A percentile compares a stretch with the other conserved stretches of the same genome.
These are phyloP conservation scores for Pachyuromys duprasi DNA, from an alignment of 2,797 vertebrate species.

Conservation along the genomic window DNA sequence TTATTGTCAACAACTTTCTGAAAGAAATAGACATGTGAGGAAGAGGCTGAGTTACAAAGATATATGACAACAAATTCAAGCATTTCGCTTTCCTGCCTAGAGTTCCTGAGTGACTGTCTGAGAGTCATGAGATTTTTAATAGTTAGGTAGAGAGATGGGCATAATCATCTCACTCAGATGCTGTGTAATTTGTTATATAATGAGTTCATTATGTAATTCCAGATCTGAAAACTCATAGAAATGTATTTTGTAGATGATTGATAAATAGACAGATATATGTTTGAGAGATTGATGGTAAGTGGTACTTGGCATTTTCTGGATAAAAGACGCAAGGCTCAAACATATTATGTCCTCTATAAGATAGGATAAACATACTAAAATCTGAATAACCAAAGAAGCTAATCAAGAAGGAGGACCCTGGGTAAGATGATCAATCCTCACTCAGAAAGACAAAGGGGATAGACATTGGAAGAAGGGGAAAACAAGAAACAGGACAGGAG, in stretches of 20 bases:
- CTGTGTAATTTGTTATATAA: conserved; percentile 8
- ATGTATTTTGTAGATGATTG: background rate
- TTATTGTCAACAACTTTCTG: background rate
- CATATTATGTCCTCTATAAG: background rate
- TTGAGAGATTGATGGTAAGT: background rate
- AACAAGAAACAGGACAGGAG: too few species aligned
- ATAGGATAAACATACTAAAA: too few species aligned
- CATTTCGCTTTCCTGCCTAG: background rate
- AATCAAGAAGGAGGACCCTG: too few species aligned
- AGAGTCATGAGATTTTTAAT: background rate
- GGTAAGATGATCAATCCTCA: too few species aligned
- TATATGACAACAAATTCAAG: background rate
- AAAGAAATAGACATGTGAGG: background rate
- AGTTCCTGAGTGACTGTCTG: background rate
- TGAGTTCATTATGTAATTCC: background rate
- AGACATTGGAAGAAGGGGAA: too few species aligned
- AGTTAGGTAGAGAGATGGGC: background rate
- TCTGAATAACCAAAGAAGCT: too few species aligned
- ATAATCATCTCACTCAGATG: background rate
- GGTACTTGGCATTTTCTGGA: conserved; percentile 4
- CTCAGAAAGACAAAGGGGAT: too few species aligned
- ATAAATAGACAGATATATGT: background rate
- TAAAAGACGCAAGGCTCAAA: background rate
- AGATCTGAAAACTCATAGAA: background rate
- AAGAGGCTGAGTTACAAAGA: background rate